Percentiles rank a stretch among this genome's conserved stretches.
These are phyloP conservation scores for Eulemur mongoz DNA, from an alignment of 2,797 vertebrate species.

Conservation along the genomic window DNA sequence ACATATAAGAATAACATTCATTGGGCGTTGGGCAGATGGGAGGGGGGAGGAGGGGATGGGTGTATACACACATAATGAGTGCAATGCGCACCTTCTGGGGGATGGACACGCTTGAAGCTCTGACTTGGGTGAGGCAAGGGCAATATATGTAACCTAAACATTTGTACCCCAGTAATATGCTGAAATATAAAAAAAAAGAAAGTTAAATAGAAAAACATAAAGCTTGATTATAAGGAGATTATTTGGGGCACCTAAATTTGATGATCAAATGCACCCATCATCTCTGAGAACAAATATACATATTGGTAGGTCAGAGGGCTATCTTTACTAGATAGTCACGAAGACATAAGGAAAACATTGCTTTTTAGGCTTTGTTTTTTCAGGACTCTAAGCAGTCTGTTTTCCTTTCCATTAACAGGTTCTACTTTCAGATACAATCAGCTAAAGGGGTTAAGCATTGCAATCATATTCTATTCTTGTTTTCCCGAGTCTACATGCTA, in stretches of 20 bases:
- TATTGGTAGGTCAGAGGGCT: not conserved
- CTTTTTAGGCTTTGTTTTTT: not conserved
- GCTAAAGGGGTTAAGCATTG: not conserved
- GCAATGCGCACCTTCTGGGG: too few relatives aligned
- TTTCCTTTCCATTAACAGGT: not conserved
- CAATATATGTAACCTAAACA: too few relatives aligned
- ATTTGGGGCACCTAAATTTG: not conserved
- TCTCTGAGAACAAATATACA: not conserved
- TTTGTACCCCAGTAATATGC: too few relatives aligned
- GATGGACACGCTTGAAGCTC: too few relatives aligned
- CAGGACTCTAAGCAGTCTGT: not conserved
- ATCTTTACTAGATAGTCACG: not conserved
- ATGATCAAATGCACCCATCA: not conserved
- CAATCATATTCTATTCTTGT: not conserved
- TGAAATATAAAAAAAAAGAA: not conserved
- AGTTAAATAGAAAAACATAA: not conserved
- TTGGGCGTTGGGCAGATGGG: too few relatives aligned
- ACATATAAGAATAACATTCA: too few relatives aligned
- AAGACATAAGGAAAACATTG: not conserved
- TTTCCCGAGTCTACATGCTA: not conserved
- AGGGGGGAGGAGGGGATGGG: too few relatives aligned
- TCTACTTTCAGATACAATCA: not conserved
- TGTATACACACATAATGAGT: too few relatives aligned
- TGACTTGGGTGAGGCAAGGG: too few relatives aligned
- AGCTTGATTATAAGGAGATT: not conserved